Percentiles rank a stretch among this genome's conserved stretches.
These are phyloP conservation scores for Thymelicus acteon DNA, from an alignment of 2,888 invertebrate genomes.

Conservation along the genomic window DNA sequence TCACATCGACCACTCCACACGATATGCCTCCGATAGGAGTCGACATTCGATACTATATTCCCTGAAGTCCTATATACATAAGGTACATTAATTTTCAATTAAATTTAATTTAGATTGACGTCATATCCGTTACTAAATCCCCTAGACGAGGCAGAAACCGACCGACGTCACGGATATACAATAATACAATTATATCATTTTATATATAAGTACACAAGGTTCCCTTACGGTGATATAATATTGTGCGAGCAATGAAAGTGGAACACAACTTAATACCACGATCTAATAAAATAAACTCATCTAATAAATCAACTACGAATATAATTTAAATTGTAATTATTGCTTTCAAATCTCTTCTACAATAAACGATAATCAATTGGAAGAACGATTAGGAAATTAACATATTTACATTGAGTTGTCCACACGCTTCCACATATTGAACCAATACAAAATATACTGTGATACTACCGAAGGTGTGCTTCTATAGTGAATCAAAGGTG, in stretches of 20 bases:
- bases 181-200: conserved; percentile 6
- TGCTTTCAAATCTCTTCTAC: conserved; percentile 65
- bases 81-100: conserved; percentile 27
- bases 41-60: conserved; percentile 13
- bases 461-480: too few species aligned
- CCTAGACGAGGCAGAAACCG: neutral
- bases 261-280: conserved; percentile 33
- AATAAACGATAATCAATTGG: conserved; percentile 51
- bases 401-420: conserved; percentile 37
- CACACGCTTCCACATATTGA: neutral
- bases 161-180: neutral
- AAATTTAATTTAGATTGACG: neutral
- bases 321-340: conserved; percentile 63
- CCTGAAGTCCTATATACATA: conserved; percentile 36
- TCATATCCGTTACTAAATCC: neutral
- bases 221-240: conserved; percentile 34
- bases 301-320: conserved; percentile 63
- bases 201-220: conserved; percentile 39
- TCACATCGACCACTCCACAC: neutral
- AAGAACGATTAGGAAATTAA: conserved; percentile 55
- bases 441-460: too few species aligned
- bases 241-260: conserved; percentile 42
- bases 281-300: conserved; percentile 60
- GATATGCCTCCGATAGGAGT: neutral
- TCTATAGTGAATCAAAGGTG: too few species aligned